Evolutionary conservation across 2,797 vertebrate species (phyloP), one percentile per base, ranked within the genome.

Genomic region (Menidia menidia): DNA sequence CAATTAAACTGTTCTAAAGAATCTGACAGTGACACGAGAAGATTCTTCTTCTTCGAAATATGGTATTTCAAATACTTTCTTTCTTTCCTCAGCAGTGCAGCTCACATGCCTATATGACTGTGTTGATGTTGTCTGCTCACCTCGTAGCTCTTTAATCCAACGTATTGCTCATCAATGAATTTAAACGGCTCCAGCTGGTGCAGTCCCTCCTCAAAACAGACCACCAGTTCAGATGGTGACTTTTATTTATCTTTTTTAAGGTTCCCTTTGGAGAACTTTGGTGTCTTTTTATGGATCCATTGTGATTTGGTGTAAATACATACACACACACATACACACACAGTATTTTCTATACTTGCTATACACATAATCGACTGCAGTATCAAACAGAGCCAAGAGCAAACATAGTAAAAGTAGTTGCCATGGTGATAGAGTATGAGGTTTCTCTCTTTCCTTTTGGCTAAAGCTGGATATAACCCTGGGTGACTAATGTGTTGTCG

Each of bases 361-460:
- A 63, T 4, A 52, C 30, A n/a, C 19, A 31, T 43, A 52, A 52
- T 53, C 43, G 9, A 13, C 32, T 56, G 18, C 10, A 4, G 51
- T 60, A 60, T 42, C 45, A 65, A 19, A 31, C 58, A 73, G 9
- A 60, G 55, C 45, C 60, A 9, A 71, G 48, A 42, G 50, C 53
- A 4, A 12, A 42, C 58, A 48, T 18, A 16, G n/a, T 18, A 13
- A 62, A 32, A 41, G 19, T 33, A 2, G 84, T 89, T 74, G 43
- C 75, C 65, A 81, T 67, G 73, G 78, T 43, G 85, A 84, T 81
- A 67, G 44, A 68, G 56, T 56, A 78, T 80, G 84, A 72, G 79
- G 70, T 45, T 12, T 3, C 25, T 71, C 35, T 8, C 25, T 44
- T 31, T 63, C 43, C 32, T 16, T 64, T 77, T 65, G 56, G 15